Evolutionary conservation across 1,140 invertebrate species (phyloP).

Genomic region (Drosophila repletoides): DNA sequence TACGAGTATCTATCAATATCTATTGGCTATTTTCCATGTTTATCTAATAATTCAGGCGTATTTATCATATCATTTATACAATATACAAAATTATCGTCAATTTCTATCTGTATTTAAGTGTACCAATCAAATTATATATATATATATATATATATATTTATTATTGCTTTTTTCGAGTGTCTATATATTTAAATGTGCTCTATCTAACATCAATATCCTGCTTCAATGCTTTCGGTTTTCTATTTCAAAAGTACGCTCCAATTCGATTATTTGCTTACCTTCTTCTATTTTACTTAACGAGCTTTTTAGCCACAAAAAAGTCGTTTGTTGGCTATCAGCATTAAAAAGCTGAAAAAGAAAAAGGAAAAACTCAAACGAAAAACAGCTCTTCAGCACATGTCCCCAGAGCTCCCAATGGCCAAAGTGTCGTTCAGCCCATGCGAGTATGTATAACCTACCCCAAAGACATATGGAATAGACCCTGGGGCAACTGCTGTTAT

Average conservation of each 20-base stretch:
- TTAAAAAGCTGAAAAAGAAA: too few relatives aligned
- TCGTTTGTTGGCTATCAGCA: slow-evolving; percentile 13
- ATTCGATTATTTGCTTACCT: slow-evolving; percentile 64
- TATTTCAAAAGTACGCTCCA: slow-evolving; percentile 20
- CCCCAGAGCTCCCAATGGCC: background rate
- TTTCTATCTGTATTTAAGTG: slow-evolving; percentile 9
- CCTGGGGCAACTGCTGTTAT: background rate
- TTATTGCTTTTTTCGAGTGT: background rate
- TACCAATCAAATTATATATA: background rate
- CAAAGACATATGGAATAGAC: slow-evolving; percentile 23
- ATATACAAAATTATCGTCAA: slow-evolving; percentile 18
- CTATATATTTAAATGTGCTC: slow-evolving; percentile 22
- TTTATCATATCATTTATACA: background rate
- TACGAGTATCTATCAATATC: background rate
- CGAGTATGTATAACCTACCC: slow-evolving; percentile 19
- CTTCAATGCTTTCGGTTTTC: slow-evolving; percentile 10
- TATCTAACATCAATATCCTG: slow-evolving; percentile 22
- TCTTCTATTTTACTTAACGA: slow-evolving; percentile 65
- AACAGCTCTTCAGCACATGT: slow-evolving; percentile 51
- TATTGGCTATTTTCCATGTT: background rate
- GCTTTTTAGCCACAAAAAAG: slow-evolving; percentile 24
- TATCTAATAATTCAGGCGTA: slow-evolving; percentile 3
- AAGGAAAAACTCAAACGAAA: slow-evolving; percentile 27
- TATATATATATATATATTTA: background rate
- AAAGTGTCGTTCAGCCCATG: slow-evolving; percentile 2